Conservation (phyloP, 1,140 invertebrate genomes). For the Latrodectus geometricus region DNA sequence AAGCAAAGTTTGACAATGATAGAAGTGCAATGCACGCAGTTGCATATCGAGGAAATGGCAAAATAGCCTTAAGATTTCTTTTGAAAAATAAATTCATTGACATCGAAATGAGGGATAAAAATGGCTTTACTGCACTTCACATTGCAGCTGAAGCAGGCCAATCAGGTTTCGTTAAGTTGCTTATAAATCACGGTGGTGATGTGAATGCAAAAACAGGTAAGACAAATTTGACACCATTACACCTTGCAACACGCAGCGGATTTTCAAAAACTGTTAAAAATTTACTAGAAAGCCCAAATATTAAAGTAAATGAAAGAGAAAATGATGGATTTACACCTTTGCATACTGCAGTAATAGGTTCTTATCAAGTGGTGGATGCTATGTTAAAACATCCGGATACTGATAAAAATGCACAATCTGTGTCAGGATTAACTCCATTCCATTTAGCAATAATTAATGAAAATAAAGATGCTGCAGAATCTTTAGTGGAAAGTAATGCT, state of each 20-base stretch:
- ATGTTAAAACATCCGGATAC: neutral
- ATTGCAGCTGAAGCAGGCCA: neutral
- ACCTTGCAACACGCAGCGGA: neutral
- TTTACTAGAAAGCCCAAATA: neutral
- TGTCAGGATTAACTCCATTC: neutral
- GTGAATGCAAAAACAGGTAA: constrained; percentile 16
- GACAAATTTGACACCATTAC: constrained; percentile 1
- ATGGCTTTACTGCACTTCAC: too few species aligned
- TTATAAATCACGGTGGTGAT: neutral
- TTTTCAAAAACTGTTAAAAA: neutral
- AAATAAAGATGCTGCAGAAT: neutral
- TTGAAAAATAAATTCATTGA: neutral
- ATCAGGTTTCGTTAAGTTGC: neutral
- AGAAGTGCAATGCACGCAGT: constrained; percentile 1
- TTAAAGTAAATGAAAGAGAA: neutral
- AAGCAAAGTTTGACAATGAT: neutral
- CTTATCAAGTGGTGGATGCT: neutral
- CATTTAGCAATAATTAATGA: constrained; percentile 15
- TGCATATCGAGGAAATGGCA: neutral
- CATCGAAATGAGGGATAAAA: neutral
- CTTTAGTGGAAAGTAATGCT: neutral
- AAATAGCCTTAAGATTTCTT: neutral
- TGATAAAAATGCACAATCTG: neutral
- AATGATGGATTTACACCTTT: constrained; percentile 8
- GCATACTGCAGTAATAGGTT: constrained; percentile 3